Evolutionary conservation across 2,888 invertebrate species (phyloP).

Genomic region (Pediacus dermestoides): DNA sequence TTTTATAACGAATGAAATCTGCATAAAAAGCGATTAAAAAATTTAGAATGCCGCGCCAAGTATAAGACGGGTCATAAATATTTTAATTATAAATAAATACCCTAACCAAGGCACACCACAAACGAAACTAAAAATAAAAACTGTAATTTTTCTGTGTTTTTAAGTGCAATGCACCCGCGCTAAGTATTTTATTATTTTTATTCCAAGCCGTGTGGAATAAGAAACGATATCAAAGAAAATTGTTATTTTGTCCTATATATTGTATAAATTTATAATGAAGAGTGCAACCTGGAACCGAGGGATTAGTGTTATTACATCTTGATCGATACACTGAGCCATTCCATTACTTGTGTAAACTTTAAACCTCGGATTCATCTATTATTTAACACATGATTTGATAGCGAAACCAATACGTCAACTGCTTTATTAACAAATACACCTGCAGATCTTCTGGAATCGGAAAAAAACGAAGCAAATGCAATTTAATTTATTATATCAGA

Average conservation of each 20-base stretch:
- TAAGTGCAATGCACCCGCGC: conserved; percentile 42
- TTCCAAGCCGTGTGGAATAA: conserved; percentile 30
- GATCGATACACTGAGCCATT: conserved; percentile 43
- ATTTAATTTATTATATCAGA: too few relatives aligned
- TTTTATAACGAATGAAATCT: conserved; percentile 16
- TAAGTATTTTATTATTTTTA: conserved; percentile 20
- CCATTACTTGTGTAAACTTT: conserved; percentile 46
- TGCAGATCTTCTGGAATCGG: too few relatives aligned
- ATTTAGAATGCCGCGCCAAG: conserved; percentile 33
- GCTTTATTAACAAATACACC: conserved; percentile 14
- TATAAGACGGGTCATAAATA: conserved; percentile 41
- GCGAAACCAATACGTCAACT: conserved; percentile 19
- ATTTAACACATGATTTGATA: conserved; percentile 38
- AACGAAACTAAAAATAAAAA: conserved; percentile 46
- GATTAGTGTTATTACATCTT: conserved; percentile 45
- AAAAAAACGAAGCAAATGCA: too few relatives aligned
- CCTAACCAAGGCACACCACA: too few relatives aligned
- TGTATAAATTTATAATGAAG: conserved; percentile 42
- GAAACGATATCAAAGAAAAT: conserved; percentile 35
- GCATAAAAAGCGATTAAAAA: conserved; percentile 28
- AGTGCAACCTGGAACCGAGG: conserved; percentile 36
- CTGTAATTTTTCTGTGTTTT: conserved; percentile 44
- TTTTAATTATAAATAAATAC: conserved; percentile 48
- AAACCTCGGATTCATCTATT: conserved; percentile 42
- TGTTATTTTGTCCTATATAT: conserved; percentile 42